A percentile compares a stretch with the other conserved stretches of the same genome.
Evolutionary conservation across 2,888 invertebrate genomes (phyloP).

Genomic region (Orthosia incerta): DNA sequence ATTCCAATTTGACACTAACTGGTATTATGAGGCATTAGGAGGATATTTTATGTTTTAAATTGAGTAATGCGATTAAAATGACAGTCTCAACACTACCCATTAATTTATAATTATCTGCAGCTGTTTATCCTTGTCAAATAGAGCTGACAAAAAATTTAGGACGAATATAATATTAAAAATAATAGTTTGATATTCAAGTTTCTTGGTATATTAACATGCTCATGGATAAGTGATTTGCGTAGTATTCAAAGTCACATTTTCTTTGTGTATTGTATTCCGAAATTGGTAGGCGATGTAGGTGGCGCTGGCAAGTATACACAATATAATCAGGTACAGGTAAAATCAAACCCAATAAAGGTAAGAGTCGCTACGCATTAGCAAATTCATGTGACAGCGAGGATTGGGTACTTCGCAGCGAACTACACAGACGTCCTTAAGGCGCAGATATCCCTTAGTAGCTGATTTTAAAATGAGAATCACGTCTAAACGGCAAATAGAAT

Average conservation of each 20-base stretch:
- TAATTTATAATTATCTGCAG: constrained; percentile 52
- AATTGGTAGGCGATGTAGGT: constrained; percentile 32
- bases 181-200: constrained; percentile 67
- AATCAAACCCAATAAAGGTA: no score
- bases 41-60: neutral
- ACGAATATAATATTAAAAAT: constrained; percentile 48
- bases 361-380: no score
- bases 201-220: constrained; percentile 64
- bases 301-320: constrained; percentile 3
- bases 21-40: neutral
- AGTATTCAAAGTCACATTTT: constrained; percentile 49
- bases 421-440: no score
- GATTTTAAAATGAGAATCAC: no score
- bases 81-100: constrained; percentile 14
- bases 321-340: constrained; percentile 6
- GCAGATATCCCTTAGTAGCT: no score
- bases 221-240: constrained; percentile 60
- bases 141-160: constrained; percentile 59
- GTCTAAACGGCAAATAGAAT: no score
- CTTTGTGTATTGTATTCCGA: constrained; percentile 49
- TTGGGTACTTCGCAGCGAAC: no score
- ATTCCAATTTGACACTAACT: neutral
- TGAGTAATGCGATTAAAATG: constrained; percentile 31
- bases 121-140: constrained; percentile 66
- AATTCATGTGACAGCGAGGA: no score